These are phyloP conservation scores for Rhodeus uyekii DNA, from an alignment of 2,797 vertebrate species.

Conservation along the genomic window DNA sequence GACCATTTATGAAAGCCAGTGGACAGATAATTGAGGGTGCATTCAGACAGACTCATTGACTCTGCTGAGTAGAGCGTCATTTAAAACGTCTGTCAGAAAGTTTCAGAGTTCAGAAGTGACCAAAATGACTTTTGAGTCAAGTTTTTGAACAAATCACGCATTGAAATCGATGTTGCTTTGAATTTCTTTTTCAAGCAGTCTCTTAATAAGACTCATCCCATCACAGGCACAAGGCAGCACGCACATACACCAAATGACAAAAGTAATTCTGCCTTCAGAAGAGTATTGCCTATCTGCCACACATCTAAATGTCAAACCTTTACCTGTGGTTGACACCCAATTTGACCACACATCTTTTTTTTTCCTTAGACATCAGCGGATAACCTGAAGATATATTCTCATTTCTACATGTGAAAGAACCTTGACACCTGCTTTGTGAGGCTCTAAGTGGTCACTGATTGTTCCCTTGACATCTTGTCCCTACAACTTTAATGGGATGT, in stretches of 20 bases:
- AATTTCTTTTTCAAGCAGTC: constrained; percentile 32
- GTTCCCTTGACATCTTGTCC: constrained; percentile 54
- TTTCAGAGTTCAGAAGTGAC: constrained; percentile 24
- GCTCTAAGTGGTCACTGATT: constrained; percentile 56
- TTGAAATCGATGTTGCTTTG: constrained; percentile 16
- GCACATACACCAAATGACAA: constrained; percentile 47
- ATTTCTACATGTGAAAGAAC: constrained; percentile 57
- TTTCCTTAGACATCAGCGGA: constrained; percentile 31
- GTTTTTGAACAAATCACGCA: constrained; percentile 18
- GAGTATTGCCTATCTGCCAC: constrained; percentile 20
- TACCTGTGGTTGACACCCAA: constrained; percentile 35
- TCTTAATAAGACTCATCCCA: constrained; percentile 43
- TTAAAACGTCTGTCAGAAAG: neutral
- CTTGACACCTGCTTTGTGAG: constrained; percentile 50
- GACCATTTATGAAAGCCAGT: constrained; percentile 14
- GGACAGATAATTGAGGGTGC: constrained; percentile 20
- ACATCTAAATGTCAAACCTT: constrained; percentile 33
- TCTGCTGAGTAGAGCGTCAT: neutral
- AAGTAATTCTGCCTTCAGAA: constrained; percentile 40
- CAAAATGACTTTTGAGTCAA: constrained; percentile 21
- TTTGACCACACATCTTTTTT: constrained; percentile 44
- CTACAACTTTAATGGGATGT: constrained; percentile 53
- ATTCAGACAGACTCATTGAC: constrained; percentile 8
- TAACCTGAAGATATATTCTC: constrained; percentile 50
- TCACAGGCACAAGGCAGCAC: constrained; percentile 39